These are phyloP conservation scores for Ennomos quercinarius DNA, from an alignment of 2,888 invertebrate genomes.

Conservation along the genomic window DNA sequence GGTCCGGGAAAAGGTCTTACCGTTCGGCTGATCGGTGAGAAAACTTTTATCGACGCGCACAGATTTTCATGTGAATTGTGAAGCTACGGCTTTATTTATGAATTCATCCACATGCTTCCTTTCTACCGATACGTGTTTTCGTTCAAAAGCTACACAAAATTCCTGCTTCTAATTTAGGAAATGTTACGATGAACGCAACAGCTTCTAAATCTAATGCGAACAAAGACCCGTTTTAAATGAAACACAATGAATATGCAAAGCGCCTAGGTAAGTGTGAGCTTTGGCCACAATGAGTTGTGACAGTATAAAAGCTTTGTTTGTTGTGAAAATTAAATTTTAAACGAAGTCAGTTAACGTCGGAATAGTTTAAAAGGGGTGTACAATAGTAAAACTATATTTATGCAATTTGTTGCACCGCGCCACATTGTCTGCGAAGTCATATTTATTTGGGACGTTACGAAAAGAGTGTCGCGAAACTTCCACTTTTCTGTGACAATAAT, in stretches of 20 bases:
- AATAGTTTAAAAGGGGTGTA: conserved; percentile 54
- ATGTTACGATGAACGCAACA: conserved; percentile 31
- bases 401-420: conserved; percentile 42
- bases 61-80: conserved; percentile 57
- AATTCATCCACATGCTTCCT: conserved; percentile 41
- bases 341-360: conserved; percentile 54
- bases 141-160: not conserved
- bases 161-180: conserved; percentile 21
- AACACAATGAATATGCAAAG: conserved; percentile 62
- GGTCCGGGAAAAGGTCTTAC: conserved; percentile 66
- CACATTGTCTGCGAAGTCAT: conserved; percentile 35
- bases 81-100: conserved; percentile 55
- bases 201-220: conserved; percentile 40
- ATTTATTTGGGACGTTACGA: conserved; percentile 51
- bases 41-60: conserved; percentile 60
- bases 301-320: conserved; percentile 72
- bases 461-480: conserved; percentile 51
- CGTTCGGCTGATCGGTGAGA: conserved; percentile 57
- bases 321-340: conserved; percentile 68
- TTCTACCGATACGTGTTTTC: conserved; percentile 5
- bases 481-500: conserved; percentile 61
- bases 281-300: conserved; percentile 69
- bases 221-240: conserved; percentile 53
- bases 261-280: conserved; percentile 59
- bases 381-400: conserved; percentile 49